phyloP scores from a whole-genome alignment of 2,797 vertebrate species.

The Myripristis jacobus region DNA sequence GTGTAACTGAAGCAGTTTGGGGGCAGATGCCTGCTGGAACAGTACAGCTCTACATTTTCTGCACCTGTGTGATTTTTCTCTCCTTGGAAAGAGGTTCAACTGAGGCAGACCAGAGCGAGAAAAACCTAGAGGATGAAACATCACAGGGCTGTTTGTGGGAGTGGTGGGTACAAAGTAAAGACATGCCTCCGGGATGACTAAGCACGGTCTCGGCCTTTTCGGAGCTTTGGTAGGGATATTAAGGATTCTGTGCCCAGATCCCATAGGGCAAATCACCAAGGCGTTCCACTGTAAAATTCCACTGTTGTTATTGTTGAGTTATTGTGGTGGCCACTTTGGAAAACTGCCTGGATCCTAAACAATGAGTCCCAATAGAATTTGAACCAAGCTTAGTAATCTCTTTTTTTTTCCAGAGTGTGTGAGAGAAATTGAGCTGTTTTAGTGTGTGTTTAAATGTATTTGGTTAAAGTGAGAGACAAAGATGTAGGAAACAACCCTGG shows the following conservation, averaged over 20 bases:
- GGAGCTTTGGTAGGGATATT: neutral
- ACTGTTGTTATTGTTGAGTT: neutral
- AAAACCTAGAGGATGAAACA: neutral
- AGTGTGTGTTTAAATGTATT: neutral
- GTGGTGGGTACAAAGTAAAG: slow-evolving; percentile 10
- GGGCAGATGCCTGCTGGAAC: too few species aligned
- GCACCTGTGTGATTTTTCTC: neutral
- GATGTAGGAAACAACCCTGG: too few species aligned
- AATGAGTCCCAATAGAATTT: too few species aligned
- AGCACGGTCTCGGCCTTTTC: neutral
- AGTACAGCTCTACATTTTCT: too few species aligned
- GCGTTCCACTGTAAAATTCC: neutral
- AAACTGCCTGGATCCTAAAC: neutral
- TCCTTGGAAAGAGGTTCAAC: neutral
- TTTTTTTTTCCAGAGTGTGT: too few species aligned
- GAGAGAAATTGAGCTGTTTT: neutral
- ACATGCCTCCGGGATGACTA: neutral
- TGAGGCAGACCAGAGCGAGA: neutral
- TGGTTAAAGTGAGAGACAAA: neutral
- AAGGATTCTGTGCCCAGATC: neutral
- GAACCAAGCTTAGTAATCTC: too few species aligned
- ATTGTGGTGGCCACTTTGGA: neutral
- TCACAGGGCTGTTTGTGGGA: neutral
- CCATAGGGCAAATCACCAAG: neutral
- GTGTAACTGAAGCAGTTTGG: too few species aligned